A percentile compares a stretch with the other conserved stretches of the same genome.
These are phyloP conservation scores for Alviniconcha strummeri DNA, from an alignment of 2,888 invertebrate genomes.

Conservation along the genomic window DNA sequence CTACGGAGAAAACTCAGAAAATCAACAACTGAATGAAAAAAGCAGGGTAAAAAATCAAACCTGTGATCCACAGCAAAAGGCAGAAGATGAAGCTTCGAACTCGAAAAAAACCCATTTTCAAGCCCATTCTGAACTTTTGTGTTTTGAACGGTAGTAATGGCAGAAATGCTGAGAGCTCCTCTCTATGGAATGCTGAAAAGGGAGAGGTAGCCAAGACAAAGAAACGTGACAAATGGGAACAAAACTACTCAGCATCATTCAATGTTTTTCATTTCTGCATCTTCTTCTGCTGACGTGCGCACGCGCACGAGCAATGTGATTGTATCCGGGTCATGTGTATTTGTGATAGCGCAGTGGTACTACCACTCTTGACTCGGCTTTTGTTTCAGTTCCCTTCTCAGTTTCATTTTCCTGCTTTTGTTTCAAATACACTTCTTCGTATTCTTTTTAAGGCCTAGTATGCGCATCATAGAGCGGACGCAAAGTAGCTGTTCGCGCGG, in stretches of 20 bases:
- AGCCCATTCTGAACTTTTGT: background rate
- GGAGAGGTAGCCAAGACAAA: background rate
- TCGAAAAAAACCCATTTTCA: constrained; percentile 15
- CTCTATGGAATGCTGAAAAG: background rate
- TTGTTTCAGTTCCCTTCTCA: background rate
- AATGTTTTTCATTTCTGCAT: background rate
- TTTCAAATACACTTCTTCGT: no score
- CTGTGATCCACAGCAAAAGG: constrained; percentile 17
- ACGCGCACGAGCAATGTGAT: background rate
- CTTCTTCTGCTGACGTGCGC: background rate
- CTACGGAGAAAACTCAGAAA: no score
- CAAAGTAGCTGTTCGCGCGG: no score
- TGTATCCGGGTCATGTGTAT: constrained; percentile 5
- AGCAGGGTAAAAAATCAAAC: background rate
- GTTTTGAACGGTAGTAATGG: background rate
- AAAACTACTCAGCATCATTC: constrained; percentile 27
- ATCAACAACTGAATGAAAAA: no score
- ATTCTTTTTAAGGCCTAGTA: no score
- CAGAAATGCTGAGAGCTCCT: background rate
- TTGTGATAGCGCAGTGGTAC: background rate
- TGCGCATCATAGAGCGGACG: no score
- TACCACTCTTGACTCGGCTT: background rate
- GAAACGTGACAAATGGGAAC: constrained; percentile 17
- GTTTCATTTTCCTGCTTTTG: background rate
- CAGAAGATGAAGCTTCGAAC: constrained; percentile 13